phyloP scores from a whole-genome alignment of 1,140 invertebrate genomes.

The Hylaeus anthracinus region DNA sequence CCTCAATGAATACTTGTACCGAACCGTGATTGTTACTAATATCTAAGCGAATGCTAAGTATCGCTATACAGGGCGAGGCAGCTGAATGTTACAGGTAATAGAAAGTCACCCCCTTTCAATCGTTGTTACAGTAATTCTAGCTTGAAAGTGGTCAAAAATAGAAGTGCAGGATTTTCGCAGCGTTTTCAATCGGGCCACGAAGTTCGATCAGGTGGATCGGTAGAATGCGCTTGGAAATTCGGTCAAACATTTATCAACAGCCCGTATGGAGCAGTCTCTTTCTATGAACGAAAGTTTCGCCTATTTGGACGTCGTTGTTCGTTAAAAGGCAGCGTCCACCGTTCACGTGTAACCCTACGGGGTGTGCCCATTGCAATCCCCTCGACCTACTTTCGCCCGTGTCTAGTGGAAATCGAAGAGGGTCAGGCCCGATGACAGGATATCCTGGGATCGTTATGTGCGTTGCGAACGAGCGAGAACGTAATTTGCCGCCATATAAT shows the following conservation, averaged over 20 bases:
- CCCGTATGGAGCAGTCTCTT: not conserved
- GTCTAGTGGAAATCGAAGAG: constrained; percentile 49
- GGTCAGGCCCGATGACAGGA: constrained; percentile 49
- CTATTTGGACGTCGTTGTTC: constrained; percentile 19
- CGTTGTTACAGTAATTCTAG: no score
- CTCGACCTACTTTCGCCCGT: constrained; percentile 41
- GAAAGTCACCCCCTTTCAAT: no score
- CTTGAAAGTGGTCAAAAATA: no score
- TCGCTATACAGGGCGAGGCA: no score
- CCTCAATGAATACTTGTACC: no score
- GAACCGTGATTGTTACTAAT: no score
- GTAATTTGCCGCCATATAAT: constrained; percentile 30
- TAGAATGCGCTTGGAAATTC: no score
- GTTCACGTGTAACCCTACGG: constrained; percentile 9
- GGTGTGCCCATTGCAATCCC: constrained; percentile 41
- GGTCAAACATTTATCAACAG: not conserved
- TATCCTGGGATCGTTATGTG: constrained; percentile 41
- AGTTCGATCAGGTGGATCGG: no score
- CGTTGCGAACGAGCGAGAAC: constrained; percentile 21
- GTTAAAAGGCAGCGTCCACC: constrained; percentile 15
- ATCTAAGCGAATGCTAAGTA: no score
- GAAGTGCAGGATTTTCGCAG: no score
- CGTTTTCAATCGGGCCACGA: no score
- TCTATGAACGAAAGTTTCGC: not conserved
- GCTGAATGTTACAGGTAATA: no score